These are phyloP conservation scores for Nephrotoma flavescens DNA, from an alignment of 2,888 invertebrate genomes.

Conservation along the genomic window DNA sequence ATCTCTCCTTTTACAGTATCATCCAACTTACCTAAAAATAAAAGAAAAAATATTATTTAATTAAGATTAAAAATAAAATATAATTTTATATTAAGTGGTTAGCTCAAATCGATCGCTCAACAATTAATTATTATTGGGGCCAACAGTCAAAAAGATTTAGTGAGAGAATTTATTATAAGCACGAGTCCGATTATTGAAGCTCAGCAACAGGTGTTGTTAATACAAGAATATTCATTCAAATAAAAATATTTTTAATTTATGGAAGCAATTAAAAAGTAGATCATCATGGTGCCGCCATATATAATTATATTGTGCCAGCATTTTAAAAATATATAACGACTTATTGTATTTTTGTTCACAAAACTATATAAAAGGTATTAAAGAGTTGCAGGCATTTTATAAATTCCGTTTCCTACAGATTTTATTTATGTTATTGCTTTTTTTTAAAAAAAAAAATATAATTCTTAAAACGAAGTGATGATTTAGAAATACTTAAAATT, in stretches of 20 bases:
- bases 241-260: not conserved
- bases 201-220: not conserved
- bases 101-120: not conserved
- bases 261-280: not conserved
- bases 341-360: not conserved
- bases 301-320: not conserved
- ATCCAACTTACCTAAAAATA: not conserved
- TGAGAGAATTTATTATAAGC: not conserved
- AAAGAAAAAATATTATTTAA: not conserved
- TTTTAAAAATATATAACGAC: not conserved
- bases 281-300: not conserved
- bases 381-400: not conserved
- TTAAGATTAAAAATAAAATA: not conserved
- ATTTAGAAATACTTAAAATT: not conserved
- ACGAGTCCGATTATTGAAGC: not conserved
- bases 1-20: not conserved
- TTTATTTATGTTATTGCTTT: not conserved
- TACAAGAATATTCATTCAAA: not conserved
- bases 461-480: not conserved
- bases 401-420: not conserved
- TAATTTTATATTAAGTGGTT: not conserved
- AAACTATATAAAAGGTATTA: not conserved
- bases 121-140: not conserved
- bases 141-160: not conserved
- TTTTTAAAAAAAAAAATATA: not conserved